phyloP scores from a whole-genome alignment of 1,140 invertebrate species.

The Pachyrhynchus sulphureomaculatus region DNA sequence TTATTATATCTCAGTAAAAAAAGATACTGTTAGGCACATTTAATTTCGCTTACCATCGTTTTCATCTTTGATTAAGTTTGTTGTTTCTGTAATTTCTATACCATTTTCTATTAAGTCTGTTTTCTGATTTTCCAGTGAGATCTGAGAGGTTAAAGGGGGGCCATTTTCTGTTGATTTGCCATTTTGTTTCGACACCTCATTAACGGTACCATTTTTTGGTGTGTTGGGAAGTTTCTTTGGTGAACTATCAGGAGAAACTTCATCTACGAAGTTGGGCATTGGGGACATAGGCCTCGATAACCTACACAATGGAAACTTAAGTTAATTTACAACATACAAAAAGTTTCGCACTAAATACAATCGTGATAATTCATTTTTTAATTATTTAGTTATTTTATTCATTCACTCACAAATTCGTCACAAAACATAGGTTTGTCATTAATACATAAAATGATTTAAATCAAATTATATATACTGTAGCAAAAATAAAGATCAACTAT shows the following conservation, averaged over 20 bases:
- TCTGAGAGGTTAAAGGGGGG: not conserved
- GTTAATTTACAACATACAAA: not conserved
- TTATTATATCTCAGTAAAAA: too few species aligned
- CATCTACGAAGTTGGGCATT: conserved; percentile 65
- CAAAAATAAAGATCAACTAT: too few species aligned
- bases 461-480: too few species aligned
- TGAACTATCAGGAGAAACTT: conserved; percentile 41
- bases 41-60: conserved; percentile 8
- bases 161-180: conserved; percentile 13
- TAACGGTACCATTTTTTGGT: conserved; percentile 10
- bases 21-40: too few species aligned
- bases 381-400: too few species aligned
- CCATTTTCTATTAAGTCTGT: conserved; percentile 20
- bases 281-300: conserved; percentile 78
- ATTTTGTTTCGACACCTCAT: conserved; percentile 1
- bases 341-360: too few species aligned
- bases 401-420: too few species aligned
- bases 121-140: conserved; percentile 4
- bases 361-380: too few species aligned
- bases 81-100: conserved; percentile 24
- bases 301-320: conserved; percentile 52
- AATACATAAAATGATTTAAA: too few species aligned
- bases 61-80: conserved; percentile 5
- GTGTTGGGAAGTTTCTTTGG: conserved; percentile 7
- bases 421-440: too few species aligned